Percentiles rank a stretch among this genome's conserved stretches.
These are phyloP conservation scores for Xylophagus ater DNA, from an alignment of 2,888 invertebrate species.

Conservation along the genomic window DNA sequence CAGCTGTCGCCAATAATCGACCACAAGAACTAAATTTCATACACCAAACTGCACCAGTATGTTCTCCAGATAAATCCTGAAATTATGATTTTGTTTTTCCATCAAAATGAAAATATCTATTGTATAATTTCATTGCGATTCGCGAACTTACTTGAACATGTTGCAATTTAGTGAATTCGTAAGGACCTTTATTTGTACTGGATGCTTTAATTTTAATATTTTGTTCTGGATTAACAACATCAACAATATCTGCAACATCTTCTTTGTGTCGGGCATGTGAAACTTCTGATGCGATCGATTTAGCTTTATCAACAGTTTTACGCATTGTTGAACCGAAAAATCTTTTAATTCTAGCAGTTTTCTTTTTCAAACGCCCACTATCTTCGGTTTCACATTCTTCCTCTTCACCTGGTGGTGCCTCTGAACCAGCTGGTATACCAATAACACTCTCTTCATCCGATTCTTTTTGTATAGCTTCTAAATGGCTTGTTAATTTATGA, in stretches of 20 bases:
- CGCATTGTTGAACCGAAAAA: slow-evolving; percentile 83
- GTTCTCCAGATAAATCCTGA: slow-evolving; percentile 67
- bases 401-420: slow-evolving; percentile 34
- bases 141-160: slow-evolving; percentile 60
- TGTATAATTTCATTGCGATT: too few species aligned
- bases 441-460: slow-evolving; percentile 67
- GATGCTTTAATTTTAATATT: slow-evolving; percentile 86
- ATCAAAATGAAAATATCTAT: too few species aligned
- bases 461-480: slow-evolving; percentile 72
- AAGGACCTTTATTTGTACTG: slow-evolving; percentile 92
- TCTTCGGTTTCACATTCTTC: slow-evolving; percentile 40
- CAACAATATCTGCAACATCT: slow-evolving; percentile 72
- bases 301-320: slow-evolving; percentile 84
- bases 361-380: slow-evolving; percentile 39
- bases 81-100: neutral
- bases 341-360: slow-evolving; percentile 55
- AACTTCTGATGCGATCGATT: slow-evolving; percentile 78
- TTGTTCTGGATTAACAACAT: slow-evolving; percentile 67
- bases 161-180: slow-evolving; percentile 85
- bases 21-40: slow-evolving; percentile 98
- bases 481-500: slow-evolving; percentile 71
- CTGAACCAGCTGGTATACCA: slow-evolving; percentile 41
- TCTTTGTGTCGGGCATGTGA: slow-evolving; percentile 80
- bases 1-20: slow-evolving; percentile 88
- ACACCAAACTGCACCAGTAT: slow-evolving; percentile 94